These are phyloP conservation scores for Adelognathus sp. DNA, from an alignment of 2,888 invertebrate genomes.

Conservation along the genomic window DNA sequence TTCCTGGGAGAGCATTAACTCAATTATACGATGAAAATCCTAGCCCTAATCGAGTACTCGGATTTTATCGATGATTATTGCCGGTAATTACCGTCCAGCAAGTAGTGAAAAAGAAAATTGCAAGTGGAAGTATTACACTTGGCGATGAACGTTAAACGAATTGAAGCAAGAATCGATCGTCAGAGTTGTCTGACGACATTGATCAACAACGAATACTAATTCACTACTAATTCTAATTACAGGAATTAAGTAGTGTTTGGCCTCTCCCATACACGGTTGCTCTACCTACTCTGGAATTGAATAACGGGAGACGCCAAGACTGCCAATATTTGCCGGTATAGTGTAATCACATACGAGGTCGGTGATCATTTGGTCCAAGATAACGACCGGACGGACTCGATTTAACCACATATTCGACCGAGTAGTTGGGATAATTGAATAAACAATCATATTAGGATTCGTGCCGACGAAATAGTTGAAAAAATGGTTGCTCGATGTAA, in stretches of 20 bases:
- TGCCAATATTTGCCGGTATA: conserved; percentile 14
- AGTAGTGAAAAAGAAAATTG: too few relatives aligned
- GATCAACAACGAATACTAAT: background rate
- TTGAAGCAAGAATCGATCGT: background rate
- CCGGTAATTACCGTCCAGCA: too few relatives aligned
- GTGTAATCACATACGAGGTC: background rate
- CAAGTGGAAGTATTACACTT: too few relatives aligned
- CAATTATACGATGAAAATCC: too few relatives aligned
- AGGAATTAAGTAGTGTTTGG: background rate
- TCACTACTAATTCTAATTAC: conserved; percentile 18
- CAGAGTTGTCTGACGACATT: too few relatives aligned
- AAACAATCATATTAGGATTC: background rate
- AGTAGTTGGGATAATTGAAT: too few relatives aligned
- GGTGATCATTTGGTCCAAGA: background rate
- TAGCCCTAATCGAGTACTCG: too few relatives aligned
- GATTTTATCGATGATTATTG: too few relatives aligned
- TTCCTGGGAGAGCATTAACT: too few relatives aligned
- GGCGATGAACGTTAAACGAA: too few relatives aligned
- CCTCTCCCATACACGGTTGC: conserved; percentile 3
- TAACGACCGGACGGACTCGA: conserved; percentile 1
- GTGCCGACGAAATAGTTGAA: too few relatives aligned
- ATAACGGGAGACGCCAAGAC: background rate
- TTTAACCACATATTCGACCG: background rate
- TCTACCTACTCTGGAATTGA: conserved; percentile 3
- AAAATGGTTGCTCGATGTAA: too few relatives aligned